phyloP scores from a whole-genome alignment of 2,888 invertebrate genomes.

The Oxyscelio sp. region DNA sequence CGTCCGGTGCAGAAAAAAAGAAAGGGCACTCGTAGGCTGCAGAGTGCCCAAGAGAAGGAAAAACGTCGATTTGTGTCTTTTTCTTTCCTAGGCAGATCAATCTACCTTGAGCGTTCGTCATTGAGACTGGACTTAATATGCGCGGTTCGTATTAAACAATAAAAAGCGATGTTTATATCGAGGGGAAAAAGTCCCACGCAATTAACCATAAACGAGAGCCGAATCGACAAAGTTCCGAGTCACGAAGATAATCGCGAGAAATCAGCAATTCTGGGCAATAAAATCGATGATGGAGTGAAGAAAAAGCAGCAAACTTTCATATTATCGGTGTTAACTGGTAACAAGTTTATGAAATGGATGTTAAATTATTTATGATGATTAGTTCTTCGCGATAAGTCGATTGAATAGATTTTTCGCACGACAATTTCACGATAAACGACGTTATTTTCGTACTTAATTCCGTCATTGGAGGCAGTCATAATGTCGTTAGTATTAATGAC shows the following conservation, averaged over 20 bases:
- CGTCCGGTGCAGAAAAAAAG: constrained; percentile 55
- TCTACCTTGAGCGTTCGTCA: not conserved
- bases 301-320: constrained; percentile 44
- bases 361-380: constrained; percentile 62
- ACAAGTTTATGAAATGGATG: constrained; percentile 35
- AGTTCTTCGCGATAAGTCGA: constrained; percentile 51
- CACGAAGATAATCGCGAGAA: constrained; percentile 21
- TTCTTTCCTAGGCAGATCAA: constrained; percentile 1
- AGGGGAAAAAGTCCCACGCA: constrained; percentile 19
- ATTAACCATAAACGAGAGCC: constrained; percentile 25
- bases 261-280: constrained; percentile 30
- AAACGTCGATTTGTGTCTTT: constrained; percentile 16
- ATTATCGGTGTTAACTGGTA: constrained; percentile 50
- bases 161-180: too few relatives aligned
- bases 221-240: constrained; percentile 29
- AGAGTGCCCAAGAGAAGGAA: constrained; percentile 24
- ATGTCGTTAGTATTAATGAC: constrained; percentile 33
- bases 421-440: constrained; percentile 44
- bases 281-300: constrained; percentile 37
- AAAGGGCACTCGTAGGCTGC: constrained; percentile 30
- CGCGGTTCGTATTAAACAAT: not conserved
- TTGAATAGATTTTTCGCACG: constrained; percentile 49
- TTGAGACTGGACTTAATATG: constrained; percentile 12
- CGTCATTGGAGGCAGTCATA: constrained; percentile 22
- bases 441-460: constrained; percentile 38